Evolutionary conservation across 1,140 invertebrate species (phyloP).

Genomic region (Drosophila pachea): DNA sequence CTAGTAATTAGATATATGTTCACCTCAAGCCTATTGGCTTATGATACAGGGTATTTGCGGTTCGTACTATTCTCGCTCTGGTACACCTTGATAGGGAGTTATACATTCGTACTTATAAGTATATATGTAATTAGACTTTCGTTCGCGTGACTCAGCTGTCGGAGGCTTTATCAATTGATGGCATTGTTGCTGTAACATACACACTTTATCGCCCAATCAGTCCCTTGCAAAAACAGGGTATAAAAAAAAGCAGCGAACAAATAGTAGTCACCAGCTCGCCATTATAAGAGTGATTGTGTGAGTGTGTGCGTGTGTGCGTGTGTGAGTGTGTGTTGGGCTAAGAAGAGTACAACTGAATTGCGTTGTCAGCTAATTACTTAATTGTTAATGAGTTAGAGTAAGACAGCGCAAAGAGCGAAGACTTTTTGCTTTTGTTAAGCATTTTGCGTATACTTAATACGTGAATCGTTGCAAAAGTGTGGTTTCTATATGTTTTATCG

Average conservation of each 20-base stretch:
- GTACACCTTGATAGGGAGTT: background rate
- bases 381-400: background rate
- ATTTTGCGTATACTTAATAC: too few species aligned
- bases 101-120: background rate
- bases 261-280: background rate
- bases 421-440: too few species aligned
- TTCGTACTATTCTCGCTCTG: too few species aligned
- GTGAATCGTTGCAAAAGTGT: too few species aligned
- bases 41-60: too few species aligned
- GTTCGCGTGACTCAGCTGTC: slow-evolving; percentile 34
- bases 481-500: too few species aligned
- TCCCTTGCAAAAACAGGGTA: slow-evolving; percentile 7
- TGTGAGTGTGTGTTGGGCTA: background rate
- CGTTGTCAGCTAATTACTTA: background rate
- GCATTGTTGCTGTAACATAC: slow-evolving; percentile 22
- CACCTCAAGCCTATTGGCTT: too few species aligned
- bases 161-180: slow-evolving; percentile 29
- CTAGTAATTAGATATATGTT: too few species aligned
- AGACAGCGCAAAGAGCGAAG: background rate
- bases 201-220: slow-evolving; percentile 31
- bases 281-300: background rate
- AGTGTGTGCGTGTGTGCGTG: too few species aligned
- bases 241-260: background rate
- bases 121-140: slow-evolving; percentile 6
- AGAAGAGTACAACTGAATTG: background rate